Conservation (phyloP, 2,797 vertebrate species). For the Steatocranus sp. region DNA sequence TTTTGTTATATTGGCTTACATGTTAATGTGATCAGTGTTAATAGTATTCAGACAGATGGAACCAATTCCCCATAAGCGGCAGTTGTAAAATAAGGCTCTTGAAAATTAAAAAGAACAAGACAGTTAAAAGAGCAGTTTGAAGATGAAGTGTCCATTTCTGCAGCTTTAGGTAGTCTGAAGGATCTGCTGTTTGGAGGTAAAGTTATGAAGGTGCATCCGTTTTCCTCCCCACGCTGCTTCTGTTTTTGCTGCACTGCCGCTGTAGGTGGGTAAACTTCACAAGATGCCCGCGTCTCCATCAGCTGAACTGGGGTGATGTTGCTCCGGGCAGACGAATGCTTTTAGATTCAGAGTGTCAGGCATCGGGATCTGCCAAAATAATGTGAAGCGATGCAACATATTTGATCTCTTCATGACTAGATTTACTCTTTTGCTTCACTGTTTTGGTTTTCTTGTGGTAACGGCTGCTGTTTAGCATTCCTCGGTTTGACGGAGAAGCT, state of each 20-base stretch:
- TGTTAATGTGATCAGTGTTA: neutral
- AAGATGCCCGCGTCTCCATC: neutral
- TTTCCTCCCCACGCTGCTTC: rapidly evolving
- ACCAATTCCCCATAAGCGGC: neutral
- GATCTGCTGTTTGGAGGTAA: neutral
- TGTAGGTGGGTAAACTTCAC: neutral
- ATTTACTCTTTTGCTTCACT: neutral
- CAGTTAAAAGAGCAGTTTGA: neutral
- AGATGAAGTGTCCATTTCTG: neutral
- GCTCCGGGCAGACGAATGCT: neutral
- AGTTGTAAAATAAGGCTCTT: neutral
- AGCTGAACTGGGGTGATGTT: neutral
- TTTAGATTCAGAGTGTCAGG: neutral
- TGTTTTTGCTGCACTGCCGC: neutral
- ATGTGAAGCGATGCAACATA: neutral
- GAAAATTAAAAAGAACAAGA: neutral
- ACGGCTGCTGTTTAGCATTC: neutral
- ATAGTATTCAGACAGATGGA: neutral
- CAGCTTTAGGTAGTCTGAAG: neutral
- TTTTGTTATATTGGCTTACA: neutral
- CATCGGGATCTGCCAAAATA: neutral
- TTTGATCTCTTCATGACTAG: neutral
- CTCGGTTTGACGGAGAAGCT: neutral
- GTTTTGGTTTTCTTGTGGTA: neutral
- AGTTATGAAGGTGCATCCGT: neutral